These are phyloP conservation scores for Falcunculus frontatus DNA, from an alignment of 2,113 vertebrate genomes.

Conservation along the genomic window DNA sequence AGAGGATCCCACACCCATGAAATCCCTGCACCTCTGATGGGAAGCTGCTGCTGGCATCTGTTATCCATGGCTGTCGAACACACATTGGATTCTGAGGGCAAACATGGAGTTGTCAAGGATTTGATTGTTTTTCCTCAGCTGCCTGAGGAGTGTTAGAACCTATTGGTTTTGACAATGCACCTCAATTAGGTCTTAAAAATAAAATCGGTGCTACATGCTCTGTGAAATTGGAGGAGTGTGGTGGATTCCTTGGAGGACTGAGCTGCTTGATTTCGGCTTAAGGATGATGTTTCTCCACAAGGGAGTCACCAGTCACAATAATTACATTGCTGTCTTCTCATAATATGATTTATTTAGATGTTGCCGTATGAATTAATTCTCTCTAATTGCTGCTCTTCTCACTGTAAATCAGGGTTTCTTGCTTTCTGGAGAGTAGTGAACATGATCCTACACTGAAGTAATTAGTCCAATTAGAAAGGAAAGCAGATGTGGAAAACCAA, in stretches of 20 bases:
- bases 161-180: conserved; percentile 45
- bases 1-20: not conserved
- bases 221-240: not conserved
- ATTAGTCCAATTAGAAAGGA: conserved; percentile 82
- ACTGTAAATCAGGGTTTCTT: conserved; percentile 78
- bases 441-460: conserved; percentile 76
- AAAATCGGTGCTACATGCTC: conserved; percentile 5
- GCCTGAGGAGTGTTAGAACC: conserved; percentile 26
- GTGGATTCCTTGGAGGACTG: not conserved
- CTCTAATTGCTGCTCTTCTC: conserved; percentile 78
- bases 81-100: not conserved
- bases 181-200: conserved; percentile 60
- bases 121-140: not conserved
- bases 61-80: not conserved
- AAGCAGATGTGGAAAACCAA: conserved; percentile 83
- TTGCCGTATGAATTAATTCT: conserved; percentile 81
- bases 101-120: not conserved
- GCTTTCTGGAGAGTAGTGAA: conserved; percentile 72
- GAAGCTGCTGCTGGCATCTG: not conserved
- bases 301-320: conserved; percentile 80
- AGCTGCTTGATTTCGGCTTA: conserved; percentile 53
- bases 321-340: conserved; percentile 77
- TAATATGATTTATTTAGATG: conserved; percentile 84
- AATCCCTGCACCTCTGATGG: not conserved
- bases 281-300: conserved; percentile 67